These are phyloP conservation scores for Mormyrus proboscirostris DNA, from an alignment of 2,797 vertebrate genomes.

Conservation along the genomic window DNA sequence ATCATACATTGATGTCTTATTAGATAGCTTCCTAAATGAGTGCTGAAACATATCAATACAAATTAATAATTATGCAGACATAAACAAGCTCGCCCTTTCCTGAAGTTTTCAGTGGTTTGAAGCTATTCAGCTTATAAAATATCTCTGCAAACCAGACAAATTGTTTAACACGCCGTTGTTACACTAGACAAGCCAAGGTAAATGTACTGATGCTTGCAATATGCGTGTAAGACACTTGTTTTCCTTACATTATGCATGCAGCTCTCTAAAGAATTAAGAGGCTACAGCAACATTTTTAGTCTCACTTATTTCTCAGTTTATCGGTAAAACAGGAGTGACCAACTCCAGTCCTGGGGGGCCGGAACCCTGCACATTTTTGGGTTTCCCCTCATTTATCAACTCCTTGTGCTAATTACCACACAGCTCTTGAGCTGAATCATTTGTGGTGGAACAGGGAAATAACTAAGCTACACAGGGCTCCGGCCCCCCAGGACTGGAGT, in stretches of 20 bases:
- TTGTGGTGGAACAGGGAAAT: no score
- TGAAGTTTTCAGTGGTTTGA: neutral
- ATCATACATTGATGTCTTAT: neutral
- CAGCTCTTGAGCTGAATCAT: no score
- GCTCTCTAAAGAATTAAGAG: neutral
- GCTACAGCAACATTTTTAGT: neutral
- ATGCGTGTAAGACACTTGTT: neutral
- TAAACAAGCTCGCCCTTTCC: neutral
- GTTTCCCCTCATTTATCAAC: no score
- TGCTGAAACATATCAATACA: conserved; percentile 2
- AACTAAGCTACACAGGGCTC: no score
- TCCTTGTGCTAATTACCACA: no score
- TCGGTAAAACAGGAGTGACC: no score
- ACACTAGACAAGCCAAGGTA: neutral
- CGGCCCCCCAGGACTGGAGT: no score
- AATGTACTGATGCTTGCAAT: neutral
- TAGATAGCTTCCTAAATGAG: neutral
- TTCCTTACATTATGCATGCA: neutral
- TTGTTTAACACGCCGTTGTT: neutral
- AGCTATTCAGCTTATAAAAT: neutral
- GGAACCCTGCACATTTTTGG: no score
- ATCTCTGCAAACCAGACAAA: neutral
- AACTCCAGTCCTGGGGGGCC: no score
- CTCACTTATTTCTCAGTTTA: neutral
- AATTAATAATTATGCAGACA: neutral